Base-by-base conservation (phyloP, 2,113 vertebrate genomes). In the Oreochromis niloticus region DNA sequence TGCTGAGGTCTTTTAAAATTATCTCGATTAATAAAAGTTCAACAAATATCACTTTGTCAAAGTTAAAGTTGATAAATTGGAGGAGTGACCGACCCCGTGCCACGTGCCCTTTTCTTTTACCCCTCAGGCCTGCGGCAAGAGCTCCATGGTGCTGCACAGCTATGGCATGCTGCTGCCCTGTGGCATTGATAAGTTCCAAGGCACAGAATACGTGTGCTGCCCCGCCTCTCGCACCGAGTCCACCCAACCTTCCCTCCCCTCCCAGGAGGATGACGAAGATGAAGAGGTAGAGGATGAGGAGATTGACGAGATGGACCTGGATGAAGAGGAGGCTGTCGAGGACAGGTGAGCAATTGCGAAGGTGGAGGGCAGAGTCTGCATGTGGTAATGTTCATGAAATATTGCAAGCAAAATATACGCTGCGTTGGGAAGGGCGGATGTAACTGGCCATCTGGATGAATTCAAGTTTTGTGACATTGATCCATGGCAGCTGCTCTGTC, bases 111-210 rank as follows among this genome's bases (percentile, higher is more conserved):
- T 24, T 34, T 50, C 39, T 78, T 79, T 30, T 3, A 1, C 39
- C 19, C 3, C 16, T 3, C 87, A 99, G 99, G 98, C 98, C 22
- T 99, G 98, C 57, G 89, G 97, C 91, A 97, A 97, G 9, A 96
- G 96, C 84, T 96, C 97, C 39, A 97, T 97, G 97, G 95, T 96
- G 87, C 95, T 99, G 68, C 97, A 98, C 94, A 98, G 97, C 94
- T 99, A 99, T 0, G 98, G 98, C 75, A 99, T 99, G 97, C 95
- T 99, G 92, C 96, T 99, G 79, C 98, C 99, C 80, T 99, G 98
- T 0, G 98, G 97, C 9, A 96, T 98, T 0, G 97, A 99, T 94
- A 96, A 97, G 95, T 99, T 99, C 96, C 97, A 97, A 0, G 98
- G 99, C 81, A 98, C 98, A 0, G 98, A 99, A 39, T 99, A 98